A percentile compares a stretch with the other conserved stretches of the same genome.
These are phyloP conservation scores for Zeuzera pyrina DNA, from an alignment of 2,888 invertebrate genomes.

Conservation along the genomic window DNA sequence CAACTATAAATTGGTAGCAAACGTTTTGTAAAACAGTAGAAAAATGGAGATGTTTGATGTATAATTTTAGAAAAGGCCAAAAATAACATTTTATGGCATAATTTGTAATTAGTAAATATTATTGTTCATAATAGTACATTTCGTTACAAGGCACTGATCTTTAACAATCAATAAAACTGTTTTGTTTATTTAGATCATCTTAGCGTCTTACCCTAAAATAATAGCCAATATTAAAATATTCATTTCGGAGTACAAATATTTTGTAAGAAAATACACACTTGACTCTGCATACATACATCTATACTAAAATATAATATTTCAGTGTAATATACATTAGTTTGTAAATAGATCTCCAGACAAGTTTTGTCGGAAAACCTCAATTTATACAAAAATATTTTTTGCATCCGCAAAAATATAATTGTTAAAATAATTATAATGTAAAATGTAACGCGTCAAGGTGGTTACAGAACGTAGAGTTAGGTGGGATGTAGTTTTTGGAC, in stretches of 20 bases:
- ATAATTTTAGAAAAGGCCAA: not conserved
- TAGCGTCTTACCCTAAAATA: constrained; percentile 57
- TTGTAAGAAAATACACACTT: constrained; percentile 68
- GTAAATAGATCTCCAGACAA: constrained; percentile 59
- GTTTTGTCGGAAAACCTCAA: constrained; percentile 44
- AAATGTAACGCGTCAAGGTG: constrained; percentile 35
- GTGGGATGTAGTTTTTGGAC: constrained; percentile 64
- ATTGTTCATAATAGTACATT: constrained; percentile 49
- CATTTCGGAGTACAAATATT: constrained; percentile 59
- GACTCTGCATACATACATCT: constrained; percentile 65
- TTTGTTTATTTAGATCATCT: constrained; percentile 51
- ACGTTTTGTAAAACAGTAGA: not conserved
- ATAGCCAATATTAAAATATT: constrained; percentile 70
- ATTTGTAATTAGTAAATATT: constrained; percentile 46
- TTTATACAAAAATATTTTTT: constrained; percentile 64
- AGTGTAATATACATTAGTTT: constrained; percentile 60
- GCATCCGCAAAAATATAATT: constrained; percentile 39
- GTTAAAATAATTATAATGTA: constrained; percentile 27
- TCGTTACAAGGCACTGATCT: constrained; percentile 64
- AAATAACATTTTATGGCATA: not conserved
- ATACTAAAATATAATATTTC: constrained; percentile 59
- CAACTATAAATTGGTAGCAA: not conserved
- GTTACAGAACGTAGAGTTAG: constrained; percentile 42
- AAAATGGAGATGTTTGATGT: not conserved
- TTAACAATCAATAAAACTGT: constrained; percentile 57